These are phyloP conservation scores for Petrophora chlorosata DNA, from an alignment of 2,888 invertebrate species.

Conservation along the genomic window DNA sequence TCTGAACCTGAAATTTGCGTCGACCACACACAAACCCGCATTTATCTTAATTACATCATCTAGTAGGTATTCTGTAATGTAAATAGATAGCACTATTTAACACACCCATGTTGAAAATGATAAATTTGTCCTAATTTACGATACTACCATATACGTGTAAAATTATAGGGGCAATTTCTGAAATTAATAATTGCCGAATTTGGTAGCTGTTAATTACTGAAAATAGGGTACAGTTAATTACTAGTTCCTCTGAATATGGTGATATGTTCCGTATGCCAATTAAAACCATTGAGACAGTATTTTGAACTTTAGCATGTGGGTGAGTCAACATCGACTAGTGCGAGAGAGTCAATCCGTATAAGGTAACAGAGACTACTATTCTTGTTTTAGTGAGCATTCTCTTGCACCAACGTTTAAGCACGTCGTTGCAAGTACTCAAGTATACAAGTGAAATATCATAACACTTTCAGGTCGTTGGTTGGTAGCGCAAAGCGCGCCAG, in stretches of 20 bases:
- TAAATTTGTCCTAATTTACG: slow-evolving; percentile 18
- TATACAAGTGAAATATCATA: no score
- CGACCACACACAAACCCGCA: no score
- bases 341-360: no score
- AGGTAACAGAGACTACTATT: no score
- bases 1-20: no score
- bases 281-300: slow-evolving; percentile 7
- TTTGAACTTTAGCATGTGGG: slow-evolving; percentile 3
- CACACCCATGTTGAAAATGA: slow-evolving; percentile 16
- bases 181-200: slow-evolving; percentile 16
- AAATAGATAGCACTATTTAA: background rate
- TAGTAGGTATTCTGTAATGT: no score
- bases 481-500: no score
- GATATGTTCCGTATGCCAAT: background rate
- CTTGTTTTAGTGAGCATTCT: no score
- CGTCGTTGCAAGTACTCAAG: no score
- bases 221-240: slow-evolving; percentile 21
- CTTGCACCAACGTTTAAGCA: no score
- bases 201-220: slow-evolving; percentile 22
- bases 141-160: slow-evolving; percentile 14
- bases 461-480: no score
- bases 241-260: slow-evolving; percentile 8
- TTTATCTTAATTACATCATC: no score
- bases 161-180: slow-evolving; percentile 19
- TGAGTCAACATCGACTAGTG: background rate